Evolutionary conservation across 2,888 invertebrate species (phyloP), one percentile per base, ranked within the genome.

Genomic region (Balanococcus diminutus): DNA sequence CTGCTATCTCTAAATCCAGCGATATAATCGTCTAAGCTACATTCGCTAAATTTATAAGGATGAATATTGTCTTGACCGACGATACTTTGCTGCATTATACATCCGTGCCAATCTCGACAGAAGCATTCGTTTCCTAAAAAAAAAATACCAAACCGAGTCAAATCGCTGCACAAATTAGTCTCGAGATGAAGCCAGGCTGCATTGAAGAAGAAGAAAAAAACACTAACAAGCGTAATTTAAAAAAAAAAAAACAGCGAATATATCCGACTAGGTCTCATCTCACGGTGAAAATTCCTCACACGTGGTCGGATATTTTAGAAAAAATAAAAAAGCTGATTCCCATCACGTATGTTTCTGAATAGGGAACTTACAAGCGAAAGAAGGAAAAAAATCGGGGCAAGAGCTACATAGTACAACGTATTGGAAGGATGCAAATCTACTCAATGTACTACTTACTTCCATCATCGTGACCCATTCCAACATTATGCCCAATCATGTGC

Each of bases 401-500:
- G n/a, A n/a, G n/a, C n/a, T n/a, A n/a, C n/a, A n/a, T n/a, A n/a
- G n/a, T n/a, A n/a, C n/a, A n/a, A n/a, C 11, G n/a, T 46, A 28
- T 14, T n/a, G 16, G 16, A 42, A 82, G 9, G 28, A 36, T 28
- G 42, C 51, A 82, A 46, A 36, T 82, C 82, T 82, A 46, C 25
- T 36, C 31, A 22, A 42, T 28, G 25, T 46, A 51, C 8, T 11
- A 86, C 81, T 92, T 92, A 91, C 95, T 93, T 79, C 95, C 95
- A 89, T 97, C 96, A 90, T 99, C 99, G 90, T 99, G 99, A 6
- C 95, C 95, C 94, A 98, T 94, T 90, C 99, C 98, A 89, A 99
- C 95, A 90, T 98, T 97, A 90, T 99, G 99, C 19, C 98, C 98
- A 89, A 98, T 96, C 96, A 98, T 98, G 90, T 99, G 99, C 51